phyloP scores from a whole-genome alignment of 1,140 invertebrate species.

The Cotesia chilonis region DNA sequence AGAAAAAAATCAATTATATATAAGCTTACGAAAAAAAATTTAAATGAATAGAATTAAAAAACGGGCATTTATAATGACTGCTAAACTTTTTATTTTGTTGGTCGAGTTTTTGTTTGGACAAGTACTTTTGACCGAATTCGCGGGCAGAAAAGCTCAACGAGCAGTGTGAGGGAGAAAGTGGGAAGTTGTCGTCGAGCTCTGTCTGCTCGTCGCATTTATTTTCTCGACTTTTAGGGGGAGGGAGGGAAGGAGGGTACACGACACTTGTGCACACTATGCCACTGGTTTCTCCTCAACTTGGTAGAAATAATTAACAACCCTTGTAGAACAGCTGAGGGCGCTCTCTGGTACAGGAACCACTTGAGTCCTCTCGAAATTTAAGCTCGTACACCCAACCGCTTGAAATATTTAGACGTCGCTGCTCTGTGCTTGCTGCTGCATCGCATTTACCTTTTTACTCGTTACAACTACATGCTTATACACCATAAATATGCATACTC shows the following conservation, averaged over 20 bases:
- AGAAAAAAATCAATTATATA: too few species aligned
- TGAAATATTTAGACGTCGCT: constrained; percentile 46
- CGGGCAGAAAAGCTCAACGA: too few species aligned
- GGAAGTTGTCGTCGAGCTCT: too few species aligned
- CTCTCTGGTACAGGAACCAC: constrained; percentile 20
- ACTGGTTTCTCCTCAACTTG: constrained; percentile 53
- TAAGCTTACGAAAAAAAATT: too few species aligned
- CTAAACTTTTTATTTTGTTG: too few species aligned
- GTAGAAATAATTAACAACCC: constrained; percentile 62
- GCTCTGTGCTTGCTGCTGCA: constrained; percentile 15
- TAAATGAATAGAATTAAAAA: too few species aligned
- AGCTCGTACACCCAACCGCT: constrained; percentile 40
- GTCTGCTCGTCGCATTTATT: constrained; percentile 15
- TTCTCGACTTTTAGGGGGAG: neutral
- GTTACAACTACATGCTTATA: neutral
- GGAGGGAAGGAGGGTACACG: neutral
- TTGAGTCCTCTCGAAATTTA: constrained; percentile 44
- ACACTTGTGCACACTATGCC: constrained; percentile 21
- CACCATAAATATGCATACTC: neutral
- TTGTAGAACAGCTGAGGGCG: constrained; percentile 38
- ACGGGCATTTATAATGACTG: too few species aligned
- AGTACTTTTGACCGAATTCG: too few species aligned
- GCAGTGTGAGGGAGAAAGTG: too few species aligned
- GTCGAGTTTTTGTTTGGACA: too few species aligned
- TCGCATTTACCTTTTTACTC: constrained; percentile 24